Base-by-base conservation (phyloP, 2,888 invertebrate genomes). In the Pandemis corylana region DNA sequence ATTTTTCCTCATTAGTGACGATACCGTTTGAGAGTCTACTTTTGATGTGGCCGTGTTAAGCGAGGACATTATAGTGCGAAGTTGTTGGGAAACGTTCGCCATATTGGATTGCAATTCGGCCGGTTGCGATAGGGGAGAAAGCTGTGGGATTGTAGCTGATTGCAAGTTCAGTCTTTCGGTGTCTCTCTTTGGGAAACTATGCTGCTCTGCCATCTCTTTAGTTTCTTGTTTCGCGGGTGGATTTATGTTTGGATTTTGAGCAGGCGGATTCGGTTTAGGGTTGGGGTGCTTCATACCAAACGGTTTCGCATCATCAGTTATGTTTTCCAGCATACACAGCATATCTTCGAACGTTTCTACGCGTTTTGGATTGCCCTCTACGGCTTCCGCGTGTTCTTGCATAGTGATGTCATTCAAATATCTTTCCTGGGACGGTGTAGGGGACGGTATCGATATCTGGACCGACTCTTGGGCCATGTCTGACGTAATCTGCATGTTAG, bases 71-170 rank as follows among this genome's bases (percentile, higher is more conserved):
- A 97, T 94, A 6, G 96, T 96, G 51, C 96, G 91, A 64, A 96
- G 84, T 81, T 96, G 97, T 84, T 96, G 96, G 0, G 96, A 96
- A 0, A 96, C 96, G 82, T 96, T 97, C 0, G 96, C 96, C 90
- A 97, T 96, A 81, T 96, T 96, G 0, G 96, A 96, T 13, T 96
- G 96, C 66, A 97, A 88, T 84, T 97, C 96, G 1, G 96, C 95
- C 0, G 97, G 96, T 84, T 96, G 96, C 0, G 96, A 96, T 2
- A 97, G 85, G 0, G 97, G 97, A 0, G 97, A 97, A 41, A 97
- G 87, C 83, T 97, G 96, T 0, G 97, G 96, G 66, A 96, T 94
- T 0, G 95, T 93, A 5, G 95, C 94, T 0, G 95, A 93, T 76
- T 95, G 92, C 71, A 95, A 81, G 13, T 80, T 91, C 79, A 85